Percentiles rank a stretch among this genome's conserved stretches.
These are phyloP conservation scores for Peromyscus attwateri DNA, from an alignment of 2,797 vertebrate species.

Conservation along the genomic window DNA sequence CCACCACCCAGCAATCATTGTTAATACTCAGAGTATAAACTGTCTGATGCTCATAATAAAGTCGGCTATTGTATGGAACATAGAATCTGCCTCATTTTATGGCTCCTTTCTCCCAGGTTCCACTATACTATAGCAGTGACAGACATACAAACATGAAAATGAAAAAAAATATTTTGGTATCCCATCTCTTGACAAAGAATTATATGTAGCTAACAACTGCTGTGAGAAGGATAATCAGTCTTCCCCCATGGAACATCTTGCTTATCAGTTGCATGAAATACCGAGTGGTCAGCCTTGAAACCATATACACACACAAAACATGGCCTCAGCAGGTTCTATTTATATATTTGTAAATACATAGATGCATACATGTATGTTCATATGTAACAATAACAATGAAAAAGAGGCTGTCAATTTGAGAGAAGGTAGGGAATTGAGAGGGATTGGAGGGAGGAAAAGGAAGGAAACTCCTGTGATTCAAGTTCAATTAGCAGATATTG, in stretches of 20 bases:
- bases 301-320: background rate
- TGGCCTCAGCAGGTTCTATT: background rate
- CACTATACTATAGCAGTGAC: background rate
- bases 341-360: background rate
- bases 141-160: background rate
- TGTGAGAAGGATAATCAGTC: background rate
- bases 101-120: background rate
- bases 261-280: background rate
- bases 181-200: background rate
- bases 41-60: background rate
- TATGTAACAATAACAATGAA: background rate
- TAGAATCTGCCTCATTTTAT: background rate
- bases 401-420: background rate
- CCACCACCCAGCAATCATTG: background rate
- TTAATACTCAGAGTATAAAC: background rate
- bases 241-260: too few species aligned
- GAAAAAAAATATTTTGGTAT: background rate
- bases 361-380: background rate
- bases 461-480: background rate
- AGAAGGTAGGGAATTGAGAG: background rate
- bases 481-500: background rate
- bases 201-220: background rate
- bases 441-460: background rate
- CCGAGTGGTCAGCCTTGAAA: background rate
- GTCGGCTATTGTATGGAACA: fast-evolving